These are phyloP conservation scores for Hirtodrosophila duncani DNA, from an alignment of 2,888 invertebrate genomes.

Conservation along the genomic window DNA sequence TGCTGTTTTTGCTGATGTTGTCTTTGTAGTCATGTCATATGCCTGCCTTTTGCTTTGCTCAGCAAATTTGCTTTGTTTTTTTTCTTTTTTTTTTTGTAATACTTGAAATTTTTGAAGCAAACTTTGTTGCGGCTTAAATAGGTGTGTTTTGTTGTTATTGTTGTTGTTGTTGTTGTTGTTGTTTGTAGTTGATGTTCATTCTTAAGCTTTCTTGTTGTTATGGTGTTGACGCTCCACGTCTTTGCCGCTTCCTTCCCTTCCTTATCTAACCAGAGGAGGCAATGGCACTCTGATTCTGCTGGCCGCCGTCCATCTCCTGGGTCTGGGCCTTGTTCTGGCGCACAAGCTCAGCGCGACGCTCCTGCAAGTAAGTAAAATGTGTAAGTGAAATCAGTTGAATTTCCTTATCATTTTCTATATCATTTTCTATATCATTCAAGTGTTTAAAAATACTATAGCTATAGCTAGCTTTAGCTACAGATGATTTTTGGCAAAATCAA, in stretches of 20 bases:
- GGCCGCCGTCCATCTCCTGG: conserved; percentile 79
- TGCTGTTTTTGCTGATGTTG: conserved; percentile 13
- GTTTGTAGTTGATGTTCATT: conserved; percentile 12
- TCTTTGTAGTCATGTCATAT: conserved; percentile 14
- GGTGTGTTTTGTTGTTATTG: conserved; percentile 30
- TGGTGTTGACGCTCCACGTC: conserved; percentile 32
- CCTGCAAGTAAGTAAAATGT: conserved; percentile 81
- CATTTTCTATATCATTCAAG: background rate
- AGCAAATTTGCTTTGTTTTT: conserved; percentile 26
- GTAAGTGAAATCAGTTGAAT: no score
- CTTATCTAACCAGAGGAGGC: conserved; percentile 83
- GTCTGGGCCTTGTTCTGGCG: conserved; percentile 89
- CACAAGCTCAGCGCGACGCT: conserved; percentile 93
- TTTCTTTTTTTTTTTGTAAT: conserved; percentile 8
- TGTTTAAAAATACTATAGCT: background rate
- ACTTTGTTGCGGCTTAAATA: conserved; percentile 35
- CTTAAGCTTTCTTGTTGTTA: no score
- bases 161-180: conserved; percentile 17
- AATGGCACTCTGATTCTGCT: conserved; percentile 80
- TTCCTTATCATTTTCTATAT: background rate
- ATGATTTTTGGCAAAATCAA: no score
- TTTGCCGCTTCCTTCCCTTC: conserved; percentile 1
- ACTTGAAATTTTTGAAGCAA: conserved; percentile 18
- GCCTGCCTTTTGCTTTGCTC: conserved; percentile 16
- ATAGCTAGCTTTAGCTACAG: background rate